These are phyloP conservation scores for Halocaridina rubra DNA, from an alignment of 2,888 invertebrate genomes.

Conservation along the genomic window DNA sequence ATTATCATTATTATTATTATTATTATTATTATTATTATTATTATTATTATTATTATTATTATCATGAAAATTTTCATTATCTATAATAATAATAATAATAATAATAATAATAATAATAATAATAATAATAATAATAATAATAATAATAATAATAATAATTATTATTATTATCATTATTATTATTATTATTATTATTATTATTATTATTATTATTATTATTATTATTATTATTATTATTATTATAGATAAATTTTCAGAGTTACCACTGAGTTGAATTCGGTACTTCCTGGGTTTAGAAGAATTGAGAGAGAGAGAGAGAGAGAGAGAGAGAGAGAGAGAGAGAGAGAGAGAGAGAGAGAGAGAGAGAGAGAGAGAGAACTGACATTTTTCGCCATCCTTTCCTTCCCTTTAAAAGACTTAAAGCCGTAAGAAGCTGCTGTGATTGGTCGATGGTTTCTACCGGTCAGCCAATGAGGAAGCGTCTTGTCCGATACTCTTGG, in stretches of 20 bases:
- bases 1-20: too few species aligned
- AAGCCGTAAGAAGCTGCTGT: conserved; percentile 33
- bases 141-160: not conserved
- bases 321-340: not conserved
- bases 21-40: too few species aligned
- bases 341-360: not conserved
- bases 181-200: not conserved
- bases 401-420: not conserved
- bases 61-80: too few species aligned
- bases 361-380: not conserved
- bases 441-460: conserved; percentile 39
- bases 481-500: conserved; percentile 48
- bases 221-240: not conserved
- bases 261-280: not conserved
- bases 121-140: too few species aligned
- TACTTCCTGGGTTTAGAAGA: not conserved
- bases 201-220: not conserved
- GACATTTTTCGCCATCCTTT: not conserved
- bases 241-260: not conserved
- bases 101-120: too few species aligned
- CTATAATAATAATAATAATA: too few species aligned
- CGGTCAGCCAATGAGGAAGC: conserved; percentile 51
- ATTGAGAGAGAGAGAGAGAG: not conserved
- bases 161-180: not conserved
- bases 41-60: too few species aligned